Percentiles rank a stretch among this genome's conserved stretches.
These are phyloP conservation scores for Cyprinus carpio DNA, from an alignment of 2,113 vertebrate genomes.

Conservation along the genomic window DNA sequence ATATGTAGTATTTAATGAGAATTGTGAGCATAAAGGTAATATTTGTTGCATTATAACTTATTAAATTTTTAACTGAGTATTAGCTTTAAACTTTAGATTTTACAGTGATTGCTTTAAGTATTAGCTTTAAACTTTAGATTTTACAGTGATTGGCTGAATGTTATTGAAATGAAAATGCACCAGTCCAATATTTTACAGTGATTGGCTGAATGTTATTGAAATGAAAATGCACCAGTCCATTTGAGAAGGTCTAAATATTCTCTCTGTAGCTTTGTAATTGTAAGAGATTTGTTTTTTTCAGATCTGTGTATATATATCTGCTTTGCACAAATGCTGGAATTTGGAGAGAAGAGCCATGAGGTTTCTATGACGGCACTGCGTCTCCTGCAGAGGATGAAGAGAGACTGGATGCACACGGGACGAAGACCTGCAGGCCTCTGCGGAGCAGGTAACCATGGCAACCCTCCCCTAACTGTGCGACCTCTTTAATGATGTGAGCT, in stretches of 20 bases:
- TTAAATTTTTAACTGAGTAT: neutral
- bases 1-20: neutral
- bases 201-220: neutral
- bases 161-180: neutral
- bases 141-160: neutral
- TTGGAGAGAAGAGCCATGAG: conserved; percentile 95
- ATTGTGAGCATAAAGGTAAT: neutral
- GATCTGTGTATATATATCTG: conserved; percentile 96
- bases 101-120: no score
- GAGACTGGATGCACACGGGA: conserved; percentile 62
- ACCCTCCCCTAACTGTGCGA: conserved; percentile 28
- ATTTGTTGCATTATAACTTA: neutral
- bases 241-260: neutral
- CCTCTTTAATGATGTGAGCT: conserved; percentile 44
- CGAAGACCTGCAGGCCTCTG: conserved; percentile 93
- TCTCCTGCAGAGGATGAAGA: conserved; percentile 95
- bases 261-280: neutral
- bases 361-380: conserved; percentile 95
- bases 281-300: conserved; percentile 59
- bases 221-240: neutral
- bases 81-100: no score
- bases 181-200: neutral
- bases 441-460: conserved; percentile 82
- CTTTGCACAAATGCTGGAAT: conserved; percentile 94
- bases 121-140: neutral